These are phyloP conservation scores for Muschampia plurimacula DNA, from an alignment of 2,888 invertebrate genomes.

Conservation along the genomic window DNA sequence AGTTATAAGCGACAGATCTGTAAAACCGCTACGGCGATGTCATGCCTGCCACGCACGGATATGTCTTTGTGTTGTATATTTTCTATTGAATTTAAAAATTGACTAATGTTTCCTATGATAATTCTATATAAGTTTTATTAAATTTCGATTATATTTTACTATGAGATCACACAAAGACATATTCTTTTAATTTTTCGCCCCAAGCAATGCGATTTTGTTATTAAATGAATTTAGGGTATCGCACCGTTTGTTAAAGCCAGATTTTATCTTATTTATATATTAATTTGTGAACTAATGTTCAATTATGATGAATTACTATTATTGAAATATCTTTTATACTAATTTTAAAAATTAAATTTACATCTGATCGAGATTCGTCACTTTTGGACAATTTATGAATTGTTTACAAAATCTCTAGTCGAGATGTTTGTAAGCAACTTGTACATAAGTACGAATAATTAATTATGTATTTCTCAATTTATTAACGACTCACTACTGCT, in stretches of 20 bases:
- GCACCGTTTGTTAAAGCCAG: neutral
- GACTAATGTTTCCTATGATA: neutral
- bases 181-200: constrained; percentile 23
- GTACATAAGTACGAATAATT: constrained; percentile 5
- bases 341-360: neutral
- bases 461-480: constrained; percentile 25
- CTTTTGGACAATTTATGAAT: constrained; percentile 23
- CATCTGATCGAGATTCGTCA: neutral
- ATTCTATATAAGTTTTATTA: neutral
- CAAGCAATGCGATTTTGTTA: constrained; percentile 43
- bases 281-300: neutral
- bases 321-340: neutral
- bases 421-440: constrained; percentile 11
- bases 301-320: neutral
- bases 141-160: neutral
- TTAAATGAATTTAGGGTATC: neutral
- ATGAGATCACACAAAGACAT: constrained; percentile 34
- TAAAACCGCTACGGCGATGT: constrained; percentile 76
- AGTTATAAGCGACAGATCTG: constrained; percentile 80
- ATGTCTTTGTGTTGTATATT: constrained; percentile 57
- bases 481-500: constrained; percentile 47
- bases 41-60: constrained; percentile 65
- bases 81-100: neutral
- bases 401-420: constrained; percentile 34
- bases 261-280: constrained; percentile 6